A percentile compares a stretch with the other conserved stretches of the same genome.
Conservation (phyloP, 2,888 invertebrate genomes). For the Microplitis manilae region DNA sequence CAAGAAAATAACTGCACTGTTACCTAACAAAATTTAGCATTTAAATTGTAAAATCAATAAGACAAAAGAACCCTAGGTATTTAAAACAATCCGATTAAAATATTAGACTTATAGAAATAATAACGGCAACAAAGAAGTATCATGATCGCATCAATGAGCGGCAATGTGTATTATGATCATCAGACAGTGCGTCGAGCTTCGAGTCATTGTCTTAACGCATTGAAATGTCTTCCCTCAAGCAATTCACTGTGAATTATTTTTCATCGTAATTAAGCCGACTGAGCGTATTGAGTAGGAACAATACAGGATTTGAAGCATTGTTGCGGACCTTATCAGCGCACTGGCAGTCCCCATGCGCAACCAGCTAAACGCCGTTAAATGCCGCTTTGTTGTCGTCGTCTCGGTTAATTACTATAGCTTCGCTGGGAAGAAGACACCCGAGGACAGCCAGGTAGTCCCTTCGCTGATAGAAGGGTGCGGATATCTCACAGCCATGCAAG, state of each 20-base stretch:
- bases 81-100: conserved; percentile 23
- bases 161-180: not conserved
- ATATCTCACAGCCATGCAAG: conserved; percentile 2
- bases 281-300: conserved; percentile 61
- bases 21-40: conserved; percentile 21
- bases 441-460: conserved; percentile 4
- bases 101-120: conserved; percentile 3
- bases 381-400: conserved; percentile 64
- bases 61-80: not conserved
- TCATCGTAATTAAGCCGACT: conserved; percentile 65
- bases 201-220: conserved; percentile 35
- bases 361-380: conserved; percentile 64
- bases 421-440: conserved; percentile 39
- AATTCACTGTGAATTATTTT: conserved; percentile 57
- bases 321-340: conserved; percentile 62
- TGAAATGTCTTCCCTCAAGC: conserved; percentile 59
- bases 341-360: conserved; percentile 51
- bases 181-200: conserved; percentile 17
- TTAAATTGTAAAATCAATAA: conserved; percentile 19
- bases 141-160: not conserved
- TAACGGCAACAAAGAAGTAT: not conserved
- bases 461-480: not conserved
- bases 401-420: conserved; percentile 63
- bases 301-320: conserved; percentile 67
- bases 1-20: not conserved